Base-by-base conservation (phyloP, 92 coral and sea anemone species). In the Phenganax subtilis region DNA sequence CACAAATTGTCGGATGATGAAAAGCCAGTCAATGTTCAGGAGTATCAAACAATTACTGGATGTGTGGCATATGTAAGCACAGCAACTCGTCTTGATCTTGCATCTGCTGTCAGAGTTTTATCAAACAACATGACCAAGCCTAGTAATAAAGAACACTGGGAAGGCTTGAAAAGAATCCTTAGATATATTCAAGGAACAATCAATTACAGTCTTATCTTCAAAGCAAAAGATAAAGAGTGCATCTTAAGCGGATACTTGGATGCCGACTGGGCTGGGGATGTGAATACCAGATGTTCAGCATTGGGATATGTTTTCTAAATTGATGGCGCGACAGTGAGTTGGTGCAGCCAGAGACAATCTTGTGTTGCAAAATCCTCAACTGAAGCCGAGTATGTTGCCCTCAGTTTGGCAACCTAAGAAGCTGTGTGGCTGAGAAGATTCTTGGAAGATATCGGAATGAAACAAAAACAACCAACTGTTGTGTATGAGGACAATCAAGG, bases 221-320 rank as follows among this genome's bases (percentile, higher is more conserved):
- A n/a, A 12, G 75, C 75, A 70, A n/a, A 10, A 20, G 31, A 29
- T 55, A 64, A 7, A 4, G 12, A 54, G 10, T 31, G 27, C 17
- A 37, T 2, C 3, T 77, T 77, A 44, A n/a, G 16, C 25, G 84
- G 84, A 29, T 80, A 80, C 37, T 80, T 75, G 25, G 84, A 80
- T 80, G 84, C 84, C 16, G 84, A 80, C 51, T 80, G 84, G 84
- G 84, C 57, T 20, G 84, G 84, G 7, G 84, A 80, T 67, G 16
- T 14, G 12, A 20, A 15, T 31, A 77, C 70, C 11, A 15, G 72
- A 59, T 57, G 76, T 56, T 81, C 84, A 53, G 67, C 84, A 51
- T 37, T 77, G 4, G 84, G 84, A 20, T 81, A 81, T 81, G 84
- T 81, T 66, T 68, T 69, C 70, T 54, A 69, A 17, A 81, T 81